Percentiles rank a stretch among this genome's conserved stretches.
phyloP scores from a whole-genome alignment of 1,140 invertebrate genomes.

The Argopecten irradians region DNA sequence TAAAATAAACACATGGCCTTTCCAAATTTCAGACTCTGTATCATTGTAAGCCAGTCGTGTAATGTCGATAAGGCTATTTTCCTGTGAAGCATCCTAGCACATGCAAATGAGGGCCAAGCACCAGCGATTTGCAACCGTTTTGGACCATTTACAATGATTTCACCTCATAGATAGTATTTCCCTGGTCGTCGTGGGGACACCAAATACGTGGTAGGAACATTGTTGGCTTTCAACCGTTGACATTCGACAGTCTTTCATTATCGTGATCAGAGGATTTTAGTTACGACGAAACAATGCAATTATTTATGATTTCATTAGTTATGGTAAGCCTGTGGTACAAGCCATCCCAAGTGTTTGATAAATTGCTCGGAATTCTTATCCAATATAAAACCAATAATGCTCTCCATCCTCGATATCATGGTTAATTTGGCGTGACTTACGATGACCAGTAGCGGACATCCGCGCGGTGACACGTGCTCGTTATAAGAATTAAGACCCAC shows the following conservation, averaged over 20 bases:
- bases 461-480: not conserved
- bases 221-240: not conserved
- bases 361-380: not conserved
- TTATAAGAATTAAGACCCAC: not conserved
- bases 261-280: no score
- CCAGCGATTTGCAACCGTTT: not conserved
- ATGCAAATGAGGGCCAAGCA: not conserved
- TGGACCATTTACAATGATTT: slow-evolving; percentile 18
- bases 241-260: not conserved
- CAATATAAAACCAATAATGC: slow-evolving; percentile 1
- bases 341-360: not conserved
- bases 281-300: not conserved
- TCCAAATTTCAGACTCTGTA: not conserved
- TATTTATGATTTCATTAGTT: not conserved
- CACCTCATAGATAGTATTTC: not conserved
- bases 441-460: not conserved
- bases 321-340: not conserved
- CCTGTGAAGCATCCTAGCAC: not conserved
- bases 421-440: slow-evolving; percentile 14
- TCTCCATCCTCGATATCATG: not conserved
- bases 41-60: not conserved
- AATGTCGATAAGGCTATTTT: not conserved
- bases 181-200: not conserved
- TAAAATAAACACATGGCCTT: slow-evolving; percentile 22
- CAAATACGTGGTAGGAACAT: not conserved